Evolutionary conservation across 2,797 vertebrate species (phyloP).

Genomic region (Acanthurus tractus): DNA sequence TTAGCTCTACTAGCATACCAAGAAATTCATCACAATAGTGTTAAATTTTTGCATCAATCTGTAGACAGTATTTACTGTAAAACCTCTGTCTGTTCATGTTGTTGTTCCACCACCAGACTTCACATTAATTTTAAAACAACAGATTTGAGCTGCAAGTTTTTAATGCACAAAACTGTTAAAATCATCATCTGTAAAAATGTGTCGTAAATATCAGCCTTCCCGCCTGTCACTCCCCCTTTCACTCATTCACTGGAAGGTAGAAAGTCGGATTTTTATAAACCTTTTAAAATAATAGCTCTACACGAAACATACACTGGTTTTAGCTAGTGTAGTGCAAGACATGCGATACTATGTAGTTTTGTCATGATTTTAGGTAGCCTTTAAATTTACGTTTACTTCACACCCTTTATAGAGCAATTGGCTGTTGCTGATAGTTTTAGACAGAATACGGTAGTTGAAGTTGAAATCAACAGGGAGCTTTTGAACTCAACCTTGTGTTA

Average conservation of each 20-base stretch:
- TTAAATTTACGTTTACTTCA: no score
- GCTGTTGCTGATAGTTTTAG: neutral
- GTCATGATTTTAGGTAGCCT: no score
- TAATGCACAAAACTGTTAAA: neutral
- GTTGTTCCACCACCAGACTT: neutral
- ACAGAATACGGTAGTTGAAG: rapidly evolving
- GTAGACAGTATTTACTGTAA: neutral
- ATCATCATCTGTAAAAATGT: neutral
- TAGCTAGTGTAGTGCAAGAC: no score
- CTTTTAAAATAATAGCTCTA: neutral
- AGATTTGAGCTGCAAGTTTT: neutral
- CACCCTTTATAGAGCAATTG: neutral
- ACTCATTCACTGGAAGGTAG: neutral
- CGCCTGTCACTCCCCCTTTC: neutral
- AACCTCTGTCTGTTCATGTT: neutral
- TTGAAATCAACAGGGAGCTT: neutral
- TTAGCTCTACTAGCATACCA: neutral
- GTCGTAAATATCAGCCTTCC: neutral
- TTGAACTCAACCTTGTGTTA: constrained; percentile 36
- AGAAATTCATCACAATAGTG: neutral
- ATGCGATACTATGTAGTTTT: no score
- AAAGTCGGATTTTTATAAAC: neutral
- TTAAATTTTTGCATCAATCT: neutral
- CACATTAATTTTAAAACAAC: neutral
- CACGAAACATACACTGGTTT: neutral